A percentile compares a stretch with the other conserved stretches of the same genome.
phyloP scores from a whole-genome alignment of 2,888 invertebrate species.

The Leucoptera coffeella region DNA sequence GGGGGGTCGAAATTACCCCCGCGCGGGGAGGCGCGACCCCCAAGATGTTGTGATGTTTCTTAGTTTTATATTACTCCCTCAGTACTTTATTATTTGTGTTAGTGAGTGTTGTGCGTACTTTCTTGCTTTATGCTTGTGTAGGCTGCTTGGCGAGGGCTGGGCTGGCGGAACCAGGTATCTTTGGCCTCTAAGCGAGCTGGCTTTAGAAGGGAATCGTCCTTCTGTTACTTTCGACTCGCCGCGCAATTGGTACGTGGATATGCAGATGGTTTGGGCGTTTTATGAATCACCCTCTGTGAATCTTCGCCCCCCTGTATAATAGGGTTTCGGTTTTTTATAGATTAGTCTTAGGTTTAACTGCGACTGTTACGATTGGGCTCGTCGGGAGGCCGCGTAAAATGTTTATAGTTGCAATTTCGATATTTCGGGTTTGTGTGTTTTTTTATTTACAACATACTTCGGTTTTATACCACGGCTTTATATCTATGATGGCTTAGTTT shows the following conservation, averaged over 20 bases:
- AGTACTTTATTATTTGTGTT: constrained; percentile 51
- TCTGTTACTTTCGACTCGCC: background rate
- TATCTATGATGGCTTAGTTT: too few relatives aligned
- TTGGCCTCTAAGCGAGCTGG: background rate
- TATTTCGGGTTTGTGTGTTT: too few relatives aligned
- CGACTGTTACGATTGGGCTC: constrained; percentile 4
- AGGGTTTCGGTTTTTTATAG: constrained; percentile 6
- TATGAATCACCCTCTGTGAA: constrained; percentile 4
- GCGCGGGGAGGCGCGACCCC: constrained; percentile 15
- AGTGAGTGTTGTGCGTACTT: constrained; percentile 18
- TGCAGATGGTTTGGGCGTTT: constrained; percentile 6
- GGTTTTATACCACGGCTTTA: too few relatives aligned
- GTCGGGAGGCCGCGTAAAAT: constrained; percentile 5
- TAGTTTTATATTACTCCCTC: constrained; percentile 49
- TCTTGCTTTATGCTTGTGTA: constrained; percentile 9
- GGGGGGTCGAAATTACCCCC: constrained; percentile 40
- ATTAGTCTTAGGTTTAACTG: constrained; percentile 6
- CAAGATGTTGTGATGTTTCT: constrained; percentile 51
- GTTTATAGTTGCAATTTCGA: too few relatives aligned
- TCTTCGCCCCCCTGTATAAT: constrained; percentile 4
- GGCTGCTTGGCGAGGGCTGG: too few relatives aligned
- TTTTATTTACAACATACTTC: too few relatives aligned
- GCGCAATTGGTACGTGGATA: too few relatives aligned
- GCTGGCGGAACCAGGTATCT: too few relatives aligned
- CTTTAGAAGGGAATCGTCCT: background rate